phyloP scores from a whole-genome alignment of 2,113 vertebrate genomes.

The Pitta sordida region DNA sequence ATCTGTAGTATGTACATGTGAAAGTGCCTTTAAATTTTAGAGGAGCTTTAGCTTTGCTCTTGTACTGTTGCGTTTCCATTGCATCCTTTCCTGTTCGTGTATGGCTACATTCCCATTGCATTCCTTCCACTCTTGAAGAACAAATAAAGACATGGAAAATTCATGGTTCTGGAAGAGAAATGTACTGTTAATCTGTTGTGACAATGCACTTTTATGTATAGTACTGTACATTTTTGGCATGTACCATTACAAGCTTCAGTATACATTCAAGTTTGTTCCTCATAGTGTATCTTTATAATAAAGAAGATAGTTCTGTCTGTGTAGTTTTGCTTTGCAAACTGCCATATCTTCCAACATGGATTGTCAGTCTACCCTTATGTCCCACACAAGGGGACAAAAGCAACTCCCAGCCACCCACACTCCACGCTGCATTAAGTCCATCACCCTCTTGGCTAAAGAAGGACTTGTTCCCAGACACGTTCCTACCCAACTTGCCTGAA shows the following conservation, averaged over 20 bases:
- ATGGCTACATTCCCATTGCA: constrained; percentile 70
- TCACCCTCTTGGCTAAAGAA: not conserved
- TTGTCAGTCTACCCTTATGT: not conserved
- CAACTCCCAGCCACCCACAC: not conserved
- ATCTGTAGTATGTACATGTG: constrained; percentile 93
- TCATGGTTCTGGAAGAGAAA: constrained; percentile 75
- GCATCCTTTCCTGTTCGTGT: constrained; percentile 63
- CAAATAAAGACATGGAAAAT: constrained; percentile 68
- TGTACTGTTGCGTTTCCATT: constrained; percentile 77
- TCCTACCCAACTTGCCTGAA: not conserved
- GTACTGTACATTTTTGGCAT: constrained; percentile 95
- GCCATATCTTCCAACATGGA: rapidly evolving
- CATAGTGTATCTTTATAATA: constrained; percentile 93
- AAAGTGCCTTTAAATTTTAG: constrained; percentile 99
- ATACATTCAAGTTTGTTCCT: constrained; percentile 82
- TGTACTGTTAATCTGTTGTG: constrained; percentile 88
- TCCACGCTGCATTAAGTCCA: not conserved
- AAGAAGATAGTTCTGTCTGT: constrained; percentile 88
- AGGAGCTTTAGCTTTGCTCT: constrained; percentile 84
- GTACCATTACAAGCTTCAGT: constrained; percentile 86
- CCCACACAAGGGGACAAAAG: not conserved
- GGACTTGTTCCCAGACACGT: not conserved
- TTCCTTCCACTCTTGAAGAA: constrained; percentile 60
- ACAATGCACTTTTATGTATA: constrained; percentile 97
- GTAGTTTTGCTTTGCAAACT: not conserved